Conservation (phyloP, 2,113 vertebrate species). For the Ictalurus punctatus region DNA sequence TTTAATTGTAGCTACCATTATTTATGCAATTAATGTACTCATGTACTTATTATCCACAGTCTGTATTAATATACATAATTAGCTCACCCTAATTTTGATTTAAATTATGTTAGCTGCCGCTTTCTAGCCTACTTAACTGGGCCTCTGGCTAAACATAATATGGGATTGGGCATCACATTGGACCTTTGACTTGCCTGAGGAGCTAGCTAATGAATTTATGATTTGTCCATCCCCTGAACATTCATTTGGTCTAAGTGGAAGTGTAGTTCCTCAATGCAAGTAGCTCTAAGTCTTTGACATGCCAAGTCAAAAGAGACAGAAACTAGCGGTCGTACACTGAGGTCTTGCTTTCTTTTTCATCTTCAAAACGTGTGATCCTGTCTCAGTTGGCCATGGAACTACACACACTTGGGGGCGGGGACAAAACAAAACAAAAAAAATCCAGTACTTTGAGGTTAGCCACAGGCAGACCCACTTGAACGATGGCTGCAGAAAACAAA, state of each 20-base stretch:
- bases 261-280: conserved; percentile 16
- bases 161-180: not conserved
- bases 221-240: not conserved
- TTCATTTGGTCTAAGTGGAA: not conserved
- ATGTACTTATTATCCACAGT: not conserved
- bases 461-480: not conserved
- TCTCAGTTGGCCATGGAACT: conserved; percentile 47
- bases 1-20: too few species aligned
- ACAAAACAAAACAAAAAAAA: not conserved
- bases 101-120: not conserved
- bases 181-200: not conserved
- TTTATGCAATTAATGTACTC: too few species aligned
- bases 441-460: conserved; percentile 6
- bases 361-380: conserved; percentile 39
- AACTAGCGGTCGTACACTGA: conserved; percentile 34
- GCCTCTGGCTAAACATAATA: not conserved
- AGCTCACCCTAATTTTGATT: not conserved
- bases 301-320: conserved; percentile 31
- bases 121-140: not conserved
- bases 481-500: conserved; percentile 2
- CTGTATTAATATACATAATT: not conserved
- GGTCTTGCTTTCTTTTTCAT: conserved; percentile 42
- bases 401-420: too few species aligned
- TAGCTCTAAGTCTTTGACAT: conserved; percentile 36
- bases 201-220: not conserved